These are phyloP conservation scores for Alsophila aescularia DNA, from an alignment of 2,888 invertebrate genomes.

Conservation along the genomic window DNA sequence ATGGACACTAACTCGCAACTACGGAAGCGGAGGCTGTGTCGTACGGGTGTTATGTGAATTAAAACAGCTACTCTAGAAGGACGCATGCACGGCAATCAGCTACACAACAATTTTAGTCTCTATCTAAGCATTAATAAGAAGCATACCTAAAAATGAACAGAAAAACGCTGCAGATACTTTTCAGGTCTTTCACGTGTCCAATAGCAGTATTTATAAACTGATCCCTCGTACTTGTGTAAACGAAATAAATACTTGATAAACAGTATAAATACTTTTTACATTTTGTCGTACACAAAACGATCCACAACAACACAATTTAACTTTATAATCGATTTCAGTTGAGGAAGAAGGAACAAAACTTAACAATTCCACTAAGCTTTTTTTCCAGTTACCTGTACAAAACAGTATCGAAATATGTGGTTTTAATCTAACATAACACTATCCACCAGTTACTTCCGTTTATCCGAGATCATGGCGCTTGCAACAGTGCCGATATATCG, in stretches of 20 bases:
- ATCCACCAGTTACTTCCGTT: too few relatives aligned
- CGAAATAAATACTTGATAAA: not conserved
- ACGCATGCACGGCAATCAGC: constrained; percentile 31
- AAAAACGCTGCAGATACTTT: constrained; percentile 3
- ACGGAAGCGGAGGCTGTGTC: constrained; percentile 16
- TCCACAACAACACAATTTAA: too few relatives aligned
- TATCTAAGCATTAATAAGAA: constrained; percentile 21
- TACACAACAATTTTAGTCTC: constrained; percentile 6
- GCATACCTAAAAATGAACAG: constrained; percentile 19
- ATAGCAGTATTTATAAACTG: constrained; percentile 60
- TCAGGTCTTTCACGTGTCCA: constrained; percentile 13
- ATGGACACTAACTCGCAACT: constrained; percentile 23
- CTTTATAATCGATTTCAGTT: too few relatives aligned
- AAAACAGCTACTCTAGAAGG: constrained; percentile 27
- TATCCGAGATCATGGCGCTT: too few relatives aligned
- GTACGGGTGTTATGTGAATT: constrained; percentile 11
- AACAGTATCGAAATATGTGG: too few relatives aligned
- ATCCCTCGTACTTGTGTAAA: constrained; percentile 48
- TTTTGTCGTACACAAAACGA: too few relatives aligned
- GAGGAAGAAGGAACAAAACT: too few relatives aligned
- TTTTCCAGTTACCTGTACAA: too few relatives aligned
- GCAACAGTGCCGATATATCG: too few relatives aligned
- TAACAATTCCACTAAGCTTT: too few relatives aligned
- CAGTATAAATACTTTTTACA: not conserved
- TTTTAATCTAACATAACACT: too few relatives aligned